These are phyloP conservation scores for Cynocephalus volans DNA, from an alignment of 2,113 vertebrate species.

Conservation along the genomic window DNA sequence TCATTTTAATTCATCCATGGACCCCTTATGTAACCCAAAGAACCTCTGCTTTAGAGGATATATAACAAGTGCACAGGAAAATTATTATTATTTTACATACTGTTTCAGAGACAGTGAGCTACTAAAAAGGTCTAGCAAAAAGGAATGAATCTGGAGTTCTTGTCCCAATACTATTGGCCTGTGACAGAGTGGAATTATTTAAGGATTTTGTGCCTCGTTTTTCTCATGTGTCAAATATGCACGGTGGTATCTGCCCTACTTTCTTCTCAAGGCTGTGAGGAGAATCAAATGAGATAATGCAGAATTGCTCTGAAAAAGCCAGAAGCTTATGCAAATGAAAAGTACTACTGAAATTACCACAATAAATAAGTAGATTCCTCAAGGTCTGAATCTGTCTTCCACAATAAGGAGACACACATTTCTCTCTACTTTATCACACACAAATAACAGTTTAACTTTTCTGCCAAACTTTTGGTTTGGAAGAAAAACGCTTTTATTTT, in stretches of 20 bases:
- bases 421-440: background rate
- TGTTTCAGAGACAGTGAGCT: background rate
- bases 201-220: background rate
- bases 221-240: background rate
- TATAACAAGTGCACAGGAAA: background rate
- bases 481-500: conserved; percentile 18
- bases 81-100: background rate
- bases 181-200: background rate
- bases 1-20: background rate
- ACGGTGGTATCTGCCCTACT: background rate
- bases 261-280: conserved; percentile 37
- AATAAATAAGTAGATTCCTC: background rate
- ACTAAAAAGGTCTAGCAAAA: background rate
- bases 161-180: background rate
- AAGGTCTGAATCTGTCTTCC: background rate
- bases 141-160: background rate
- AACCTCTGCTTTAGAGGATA: background rate
- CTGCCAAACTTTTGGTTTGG: conserved; percentile 11
- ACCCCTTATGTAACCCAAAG: background rate
- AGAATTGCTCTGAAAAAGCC: background rate
- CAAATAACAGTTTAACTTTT: conserved; percentile 13
- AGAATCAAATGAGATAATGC: conserved; percentile 46
- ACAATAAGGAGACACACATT: background rate
- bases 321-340: conserved; percentile 17
- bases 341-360: background rate